These are phyloP conservation scores for Neomorphus geoffroyi DNA, from an alignment of 2,797 vertebrate species.

Conservation along the genomic window DNA sequence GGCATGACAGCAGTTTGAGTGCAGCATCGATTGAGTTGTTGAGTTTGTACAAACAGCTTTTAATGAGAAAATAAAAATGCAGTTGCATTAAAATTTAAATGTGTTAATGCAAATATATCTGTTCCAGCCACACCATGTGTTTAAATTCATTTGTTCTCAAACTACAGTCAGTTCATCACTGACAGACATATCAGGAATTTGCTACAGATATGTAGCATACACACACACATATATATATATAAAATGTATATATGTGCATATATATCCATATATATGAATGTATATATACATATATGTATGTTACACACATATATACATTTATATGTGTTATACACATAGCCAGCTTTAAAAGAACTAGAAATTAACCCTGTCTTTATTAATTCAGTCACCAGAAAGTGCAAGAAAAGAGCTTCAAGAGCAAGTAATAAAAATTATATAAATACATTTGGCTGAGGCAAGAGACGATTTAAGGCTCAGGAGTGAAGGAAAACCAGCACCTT, in stretches of 20 bases:
- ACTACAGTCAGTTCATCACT: not conserved
- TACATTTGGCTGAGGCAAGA: not conserved
- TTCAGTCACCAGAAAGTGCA: not conserved
- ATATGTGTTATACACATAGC: not conserved
- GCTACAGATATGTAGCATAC: not conserved
- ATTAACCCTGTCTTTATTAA: not conserved
- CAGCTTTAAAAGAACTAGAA: not conserved
- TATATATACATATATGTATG: no score
- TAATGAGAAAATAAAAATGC: not conserved
- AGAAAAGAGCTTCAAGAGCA: not conserved
- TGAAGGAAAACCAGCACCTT: not conserved
- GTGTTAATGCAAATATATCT: not conserved
- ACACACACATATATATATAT: fast-evolving
- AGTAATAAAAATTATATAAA: not conserved
- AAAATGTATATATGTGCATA: no score
- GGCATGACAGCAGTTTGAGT: not conserved
- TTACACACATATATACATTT: no score
- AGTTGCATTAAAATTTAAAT: not conserved
- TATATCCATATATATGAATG: no score
- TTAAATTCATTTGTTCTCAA: not conserved
- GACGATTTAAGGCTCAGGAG: not conserved
- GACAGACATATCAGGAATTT: not conserved
- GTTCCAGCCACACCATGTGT: not conserved
- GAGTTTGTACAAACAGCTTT: not conserved
- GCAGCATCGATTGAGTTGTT: not conserved